Conservation (phyloP, 2,113 vertebrate genomes). For the Paracanthobrama guichenoti region DNA sequence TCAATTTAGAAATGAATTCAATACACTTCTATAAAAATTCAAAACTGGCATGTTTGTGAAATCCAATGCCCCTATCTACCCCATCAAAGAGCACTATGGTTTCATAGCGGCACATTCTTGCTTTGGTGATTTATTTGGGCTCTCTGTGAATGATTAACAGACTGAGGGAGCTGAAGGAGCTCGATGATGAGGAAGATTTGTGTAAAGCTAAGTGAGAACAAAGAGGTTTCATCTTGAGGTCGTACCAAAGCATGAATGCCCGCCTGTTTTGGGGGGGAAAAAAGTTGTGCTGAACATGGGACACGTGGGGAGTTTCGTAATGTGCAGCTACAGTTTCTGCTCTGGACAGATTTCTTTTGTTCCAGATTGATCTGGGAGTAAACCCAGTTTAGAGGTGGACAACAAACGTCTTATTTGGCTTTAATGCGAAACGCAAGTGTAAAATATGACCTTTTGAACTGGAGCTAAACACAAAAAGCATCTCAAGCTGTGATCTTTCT, state of each 20-base stretch:
- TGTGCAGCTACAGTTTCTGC: conserved; percentile 31
- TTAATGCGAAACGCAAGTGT: conserved; percentile 9
- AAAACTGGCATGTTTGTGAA: conserved; percentile 55
- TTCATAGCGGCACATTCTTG: conserved; percentile 53
- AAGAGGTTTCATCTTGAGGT: conserved; percentile 49
- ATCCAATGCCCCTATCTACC: conserved; percentile 53
- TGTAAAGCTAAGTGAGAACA: conserved; percentile 55
- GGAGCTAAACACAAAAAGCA: neutral
- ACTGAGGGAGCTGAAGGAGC: conserved; percentile 44
- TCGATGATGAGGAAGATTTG: conserved; percentile 58
- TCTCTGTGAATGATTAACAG: conserved; percentile 68
- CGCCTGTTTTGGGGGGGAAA: conserved; percentile 12
- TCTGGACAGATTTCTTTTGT: neutral
- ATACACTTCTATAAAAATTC: conserved; percentile 41
- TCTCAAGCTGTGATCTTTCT: conserved; percentile 18
- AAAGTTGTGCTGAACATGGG: conserved; percentile 15
- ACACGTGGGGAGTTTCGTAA: conserved; percentile 25
- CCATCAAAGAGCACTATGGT: conserved; percentile 62
- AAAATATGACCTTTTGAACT: conserved; percentile 15
- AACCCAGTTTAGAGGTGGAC: conserved; percentile 11
- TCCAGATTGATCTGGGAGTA: conserved; percentile 1
- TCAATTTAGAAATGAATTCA: conserved; percentile 52
- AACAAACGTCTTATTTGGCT: neutral
- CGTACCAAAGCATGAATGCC: conserved; percentile 43
- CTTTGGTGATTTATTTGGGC: conserved; percentile 63